phyloP scores from a whole-genome alignment of 2,888 invertebrate genomes.

The Nemotelus nigrinus region DNA sequence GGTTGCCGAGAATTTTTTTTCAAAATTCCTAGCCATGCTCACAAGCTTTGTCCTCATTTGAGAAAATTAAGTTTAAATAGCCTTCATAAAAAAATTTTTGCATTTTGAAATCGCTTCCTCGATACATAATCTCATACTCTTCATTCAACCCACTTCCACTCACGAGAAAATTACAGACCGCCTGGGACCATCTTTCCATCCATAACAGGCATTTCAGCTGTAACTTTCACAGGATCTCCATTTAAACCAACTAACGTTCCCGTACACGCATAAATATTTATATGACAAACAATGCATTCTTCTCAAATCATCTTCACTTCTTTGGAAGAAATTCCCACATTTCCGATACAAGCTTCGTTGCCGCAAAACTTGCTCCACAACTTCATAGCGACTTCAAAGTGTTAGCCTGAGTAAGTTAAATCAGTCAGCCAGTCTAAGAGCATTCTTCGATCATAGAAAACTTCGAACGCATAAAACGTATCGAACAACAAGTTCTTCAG shows the following conservation, averaged over 20 bases:
- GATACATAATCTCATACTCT: no score
- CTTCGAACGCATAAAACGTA: background rate
- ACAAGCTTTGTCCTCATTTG: no score
- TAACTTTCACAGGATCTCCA: slow-evolving; percentile 18
- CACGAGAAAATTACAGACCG: background rate
- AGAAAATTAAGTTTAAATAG: no score
- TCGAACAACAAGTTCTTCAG: slow-evolving; percentile 14
- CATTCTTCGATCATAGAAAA: background rate
- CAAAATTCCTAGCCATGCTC: no score
- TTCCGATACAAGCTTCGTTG: background rate
- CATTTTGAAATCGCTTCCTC: no score
- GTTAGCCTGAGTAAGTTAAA: no score
- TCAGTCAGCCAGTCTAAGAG: slow-evolving; percentile 8
- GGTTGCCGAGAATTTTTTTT: no score
- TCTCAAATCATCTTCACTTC: background rate
- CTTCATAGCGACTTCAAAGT: no score
- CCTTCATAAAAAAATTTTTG: no score
- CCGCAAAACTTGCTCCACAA: no score
- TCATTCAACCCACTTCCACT: background rate
- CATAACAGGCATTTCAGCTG: background rate
- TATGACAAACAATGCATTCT: background rate
- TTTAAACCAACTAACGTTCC: background rate
- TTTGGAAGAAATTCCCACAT: slow-evolving; percentile 28
- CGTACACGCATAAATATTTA: slow-evolving; percentile 3
- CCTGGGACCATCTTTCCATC: background rate